Percentiles rank a stretch among this genome's conserved stretches.
These are phyloP conservation scores for Enteromius mattozi DNA, from an alignment of 2,797 vertebrate species.

Conservation along the genomic window DNA sequence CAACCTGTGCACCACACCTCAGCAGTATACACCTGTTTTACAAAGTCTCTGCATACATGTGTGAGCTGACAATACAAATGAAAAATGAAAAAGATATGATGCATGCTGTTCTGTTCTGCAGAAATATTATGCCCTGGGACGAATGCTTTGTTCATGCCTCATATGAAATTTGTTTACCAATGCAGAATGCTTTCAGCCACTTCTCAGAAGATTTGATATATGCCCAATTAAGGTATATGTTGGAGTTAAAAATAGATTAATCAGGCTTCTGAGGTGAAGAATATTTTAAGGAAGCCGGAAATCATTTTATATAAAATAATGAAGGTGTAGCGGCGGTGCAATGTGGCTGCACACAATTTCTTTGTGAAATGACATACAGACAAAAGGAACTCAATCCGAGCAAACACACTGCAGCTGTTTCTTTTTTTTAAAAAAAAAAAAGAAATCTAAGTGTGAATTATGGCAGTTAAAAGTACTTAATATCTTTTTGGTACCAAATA, in stretches of 20 bases:
- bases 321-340: background rate
- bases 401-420: slow-evolving; percentile 9
- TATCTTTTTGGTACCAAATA: background rate
- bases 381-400: slow-evolving; percentile 15
- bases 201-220: background rate
- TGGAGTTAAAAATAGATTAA: background rate
- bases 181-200: background rate
- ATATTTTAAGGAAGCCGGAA: background rate
- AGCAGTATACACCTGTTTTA: background rate
- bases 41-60: background rate
- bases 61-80: background rate
- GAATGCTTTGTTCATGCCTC: background rate
- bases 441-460: background rate
- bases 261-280: background rate
- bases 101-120: background rate
- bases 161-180: background rate
- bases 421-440: background rate
- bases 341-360: background rate
- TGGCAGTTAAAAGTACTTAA: background rate
- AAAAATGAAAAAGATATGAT: background rate
- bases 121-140: background rate
- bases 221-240: background rate
- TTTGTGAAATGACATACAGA: slow-evolving; percentile 33
- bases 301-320: slow-evolving; percentile 12
- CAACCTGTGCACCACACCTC: background rate